Conservation (phyloP, 37 sponge, comb jelly and placozoan genomes). For the Eunapius fragilis region DNA sequence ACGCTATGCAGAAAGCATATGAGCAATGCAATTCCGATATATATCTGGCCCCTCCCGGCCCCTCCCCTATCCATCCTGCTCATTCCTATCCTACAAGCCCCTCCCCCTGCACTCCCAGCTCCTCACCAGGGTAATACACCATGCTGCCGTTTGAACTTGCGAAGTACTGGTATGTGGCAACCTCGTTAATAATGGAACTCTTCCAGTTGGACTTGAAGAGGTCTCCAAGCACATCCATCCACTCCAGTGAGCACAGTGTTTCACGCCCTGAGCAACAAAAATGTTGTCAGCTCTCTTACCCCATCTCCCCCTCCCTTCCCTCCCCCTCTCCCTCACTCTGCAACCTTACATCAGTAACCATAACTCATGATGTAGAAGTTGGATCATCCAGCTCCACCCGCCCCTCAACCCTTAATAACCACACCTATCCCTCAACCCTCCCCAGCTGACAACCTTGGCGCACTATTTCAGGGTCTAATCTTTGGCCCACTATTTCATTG, state of each 20-base stretch:
- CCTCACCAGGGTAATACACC: conserved; percentile 31
- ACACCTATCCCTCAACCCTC: too few relatives aligned
- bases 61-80: too few relatives aligned
- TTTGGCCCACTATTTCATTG: too few relatives aligned
- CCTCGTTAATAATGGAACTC: background rate
- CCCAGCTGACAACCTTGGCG: too few relatives aligned
- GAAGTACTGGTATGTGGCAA: conserved; percentile 16
- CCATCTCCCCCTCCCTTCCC: background rate
- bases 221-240: conserved; percentile 26
- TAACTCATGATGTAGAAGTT: too few relatives aligned
- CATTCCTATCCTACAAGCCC: too few relatives aligned
- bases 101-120: background rate
- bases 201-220: conserved; percentile 12
- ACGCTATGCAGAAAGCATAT: background rate
- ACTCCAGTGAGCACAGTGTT: conserved; percentile 46
- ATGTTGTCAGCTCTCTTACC: background rate
- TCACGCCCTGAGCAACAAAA: conserved; percentile 14
- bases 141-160: conserved; percentile 9
- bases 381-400: too few relatives aligned
- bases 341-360: too few relatives aligned
- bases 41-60: too few relatives aligned
- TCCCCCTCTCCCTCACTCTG: too few relatives aligned
- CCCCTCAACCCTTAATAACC: too few relatives aligned
- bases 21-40: background rate
- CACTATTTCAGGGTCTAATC: too few relatives aligned